These are phyloP conservation scores for Unio delphinus DNA, from an alignment of 2,888 invertebrate species.

Conservation along the genomic window DNA sequence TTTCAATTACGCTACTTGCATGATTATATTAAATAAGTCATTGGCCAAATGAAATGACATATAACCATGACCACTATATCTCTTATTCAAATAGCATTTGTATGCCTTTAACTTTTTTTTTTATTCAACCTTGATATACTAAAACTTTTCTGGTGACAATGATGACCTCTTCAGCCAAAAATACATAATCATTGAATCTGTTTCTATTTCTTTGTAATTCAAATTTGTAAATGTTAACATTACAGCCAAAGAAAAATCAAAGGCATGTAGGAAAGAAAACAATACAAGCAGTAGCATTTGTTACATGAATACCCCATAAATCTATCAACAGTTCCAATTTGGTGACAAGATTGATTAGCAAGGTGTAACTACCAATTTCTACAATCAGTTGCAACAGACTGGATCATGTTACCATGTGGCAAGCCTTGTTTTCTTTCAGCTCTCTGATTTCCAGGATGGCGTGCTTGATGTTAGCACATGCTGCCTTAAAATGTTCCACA, in stretches of 20 bases:
- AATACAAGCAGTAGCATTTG: background rate
- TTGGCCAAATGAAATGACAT: no score
- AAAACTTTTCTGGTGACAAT: no score
- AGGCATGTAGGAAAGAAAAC: no score
- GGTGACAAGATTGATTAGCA: background rate
- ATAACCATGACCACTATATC: no score
- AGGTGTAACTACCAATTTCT: background rate
- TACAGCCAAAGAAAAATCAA: no score
- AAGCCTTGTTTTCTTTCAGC: constrained; percentile 44
- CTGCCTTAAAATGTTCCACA: constrained; percentile 79
- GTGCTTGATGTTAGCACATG: constrained; percentile 81
- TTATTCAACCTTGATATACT: no score
- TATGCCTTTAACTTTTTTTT: no score
- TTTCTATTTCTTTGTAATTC: background rate
- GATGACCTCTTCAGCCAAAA: no score
- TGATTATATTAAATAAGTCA: no score
- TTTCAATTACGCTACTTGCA: no score
- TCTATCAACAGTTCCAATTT: background rate
- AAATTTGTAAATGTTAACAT: background rate
- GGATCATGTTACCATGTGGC: constrained; percentile 14
- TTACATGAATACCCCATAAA: background rate
- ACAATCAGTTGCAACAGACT: background rate
- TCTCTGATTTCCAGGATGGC: constrained; percentile 79
- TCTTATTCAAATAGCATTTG: no score
- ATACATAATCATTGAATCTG: no score